These are phyloP conservation scores for Rotaria sp. DNA, from an alignment of 2,888 invertebrate species.

Conservation along the genomic window DNA sequence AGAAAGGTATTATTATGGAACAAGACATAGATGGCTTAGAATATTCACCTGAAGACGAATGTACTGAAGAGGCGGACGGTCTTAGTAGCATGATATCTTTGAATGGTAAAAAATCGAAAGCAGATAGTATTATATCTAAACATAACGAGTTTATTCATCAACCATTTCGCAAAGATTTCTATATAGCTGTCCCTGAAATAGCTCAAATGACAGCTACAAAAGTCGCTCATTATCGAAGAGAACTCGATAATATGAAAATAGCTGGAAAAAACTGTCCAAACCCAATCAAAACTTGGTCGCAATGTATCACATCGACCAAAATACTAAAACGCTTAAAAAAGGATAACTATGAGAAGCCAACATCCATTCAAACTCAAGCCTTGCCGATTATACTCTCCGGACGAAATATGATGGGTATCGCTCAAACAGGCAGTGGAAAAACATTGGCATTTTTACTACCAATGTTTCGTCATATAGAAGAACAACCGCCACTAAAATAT, in stretches of 20 bases:
- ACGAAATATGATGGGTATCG: constrained; percentile 92
- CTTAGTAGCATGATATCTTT: constrained; percentile 64
- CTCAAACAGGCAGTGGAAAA: constrained; percentile 96
- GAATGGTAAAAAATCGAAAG: constrained; percentile 28
- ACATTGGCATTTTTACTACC: constrained; percentile 93
- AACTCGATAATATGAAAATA: constrained; percentile 86
- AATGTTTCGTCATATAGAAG: constrained; percentile 90
- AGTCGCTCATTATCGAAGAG: constrained; percentile 59
- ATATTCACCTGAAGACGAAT: constrained; percentile 92
- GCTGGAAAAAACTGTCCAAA: constrained; percentile 94
- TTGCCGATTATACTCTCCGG: constrained; percentile 84
- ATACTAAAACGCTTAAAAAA: constrained; percentile 83
- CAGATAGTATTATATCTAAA: constrained; percentile 59
- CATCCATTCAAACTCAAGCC: constrained; percentile 95
- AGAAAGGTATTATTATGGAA: constrained; percentile 92
- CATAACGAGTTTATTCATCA: constrained; percentile 69
- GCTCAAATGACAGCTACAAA: constrained; percentile 72
- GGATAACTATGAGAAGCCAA: constrained; percentile 81
- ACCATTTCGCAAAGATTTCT: constrained; percentile 85
- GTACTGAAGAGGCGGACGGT: constrained; percentile 72
- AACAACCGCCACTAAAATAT: constrained; percentile 82
- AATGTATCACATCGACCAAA: constrained; percentile 88
- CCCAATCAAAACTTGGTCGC: constrained; percentile 82
- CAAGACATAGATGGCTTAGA: constrained; percentile 92
- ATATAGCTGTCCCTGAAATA: constrained; percentile 92